Evolutionary conservation across 1,140 invertebrate genomes (phyloP).

Genomic region (Brachionus rotundiformis): DNA sequence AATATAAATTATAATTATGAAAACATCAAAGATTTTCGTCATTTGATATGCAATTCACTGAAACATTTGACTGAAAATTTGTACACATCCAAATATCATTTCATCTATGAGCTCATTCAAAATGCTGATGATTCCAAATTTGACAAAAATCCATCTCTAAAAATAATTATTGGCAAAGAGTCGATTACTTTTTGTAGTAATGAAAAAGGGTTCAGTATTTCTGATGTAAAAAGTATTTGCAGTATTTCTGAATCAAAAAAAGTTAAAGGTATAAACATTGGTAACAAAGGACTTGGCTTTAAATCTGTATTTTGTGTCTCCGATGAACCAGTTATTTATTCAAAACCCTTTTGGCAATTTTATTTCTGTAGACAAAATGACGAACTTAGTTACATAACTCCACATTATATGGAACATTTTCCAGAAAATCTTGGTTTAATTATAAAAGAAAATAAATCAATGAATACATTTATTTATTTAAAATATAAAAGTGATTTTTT

Average conservation of each 20-base stretch:
- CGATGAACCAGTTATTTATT: background rate
- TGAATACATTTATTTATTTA: slow-evolving; percentile 2
- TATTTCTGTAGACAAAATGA: slow-evolving; percentile 15
- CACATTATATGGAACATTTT: background rate
- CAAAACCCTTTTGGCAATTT: background rate
- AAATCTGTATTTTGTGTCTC: background rate
- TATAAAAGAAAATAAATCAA: background rate
- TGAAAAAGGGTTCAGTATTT: background rate
- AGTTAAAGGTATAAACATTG: background rate
- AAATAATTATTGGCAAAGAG: background rate
- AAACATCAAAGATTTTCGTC: background rate
- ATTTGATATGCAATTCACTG: background rate
- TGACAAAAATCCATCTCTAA: background rate
- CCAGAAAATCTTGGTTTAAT: background rate
- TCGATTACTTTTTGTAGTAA: background rate
- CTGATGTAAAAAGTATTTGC: background rate
- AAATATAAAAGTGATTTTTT: background rate
- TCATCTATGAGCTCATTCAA: background rate
- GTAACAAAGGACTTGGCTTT: background rate
- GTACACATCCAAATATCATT: background rate
- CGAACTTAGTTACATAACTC: slow-evolving; percentile 6
- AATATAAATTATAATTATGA: background rate
- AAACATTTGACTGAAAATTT: background rate
- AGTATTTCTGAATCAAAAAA: background rate
- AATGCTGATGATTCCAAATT: background rate